phyloP scores from a whole-genome alignment of 2,797 vertebrate species.

The Vultur gryphus region DNA sequence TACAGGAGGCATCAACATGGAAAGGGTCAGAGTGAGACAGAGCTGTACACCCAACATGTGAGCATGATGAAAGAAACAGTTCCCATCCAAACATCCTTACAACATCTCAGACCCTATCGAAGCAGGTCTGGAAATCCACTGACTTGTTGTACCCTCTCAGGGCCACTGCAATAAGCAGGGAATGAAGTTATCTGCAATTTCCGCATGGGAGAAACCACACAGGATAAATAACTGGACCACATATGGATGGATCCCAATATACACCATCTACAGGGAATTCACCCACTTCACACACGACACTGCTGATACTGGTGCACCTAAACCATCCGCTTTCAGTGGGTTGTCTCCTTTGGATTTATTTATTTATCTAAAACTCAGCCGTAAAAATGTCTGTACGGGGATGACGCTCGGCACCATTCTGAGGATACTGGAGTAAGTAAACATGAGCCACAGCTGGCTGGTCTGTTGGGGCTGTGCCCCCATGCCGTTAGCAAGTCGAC shows the following conservation, averaged over 20 bases:
- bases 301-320: neutral
- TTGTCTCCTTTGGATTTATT: neutral
- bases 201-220: fast-evolving
- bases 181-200: neutral
- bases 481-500: fast-evolving
- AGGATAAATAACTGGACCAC: too few species aligned
- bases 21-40: neutral
- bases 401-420: neutral
- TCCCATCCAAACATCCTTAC: neutral
- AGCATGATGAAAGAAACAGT: neutral
- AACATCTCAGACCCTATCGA: neutral
- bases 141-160: neutral
- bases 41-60: fast-evolving
- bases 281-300: neutral
- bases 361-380: neutral
- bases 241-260: fast-evolving
- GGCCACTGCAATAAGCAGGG: fast-evolving
- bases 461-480: neutral
- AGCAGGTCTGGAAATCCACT: neutral
- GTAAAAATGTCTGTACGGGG: neutral
- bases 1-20: fast-evolving
- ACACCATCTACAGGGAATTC: fast-evolving
- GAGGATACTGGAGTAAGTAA: neutral
- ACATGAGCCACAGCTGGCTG: neutral
- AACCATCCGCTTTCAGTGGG: neutral